Evolutionary conservation across 2,888 invertebrate species (phyloP).

Genomic region (Eilema griseolum): DNA sequence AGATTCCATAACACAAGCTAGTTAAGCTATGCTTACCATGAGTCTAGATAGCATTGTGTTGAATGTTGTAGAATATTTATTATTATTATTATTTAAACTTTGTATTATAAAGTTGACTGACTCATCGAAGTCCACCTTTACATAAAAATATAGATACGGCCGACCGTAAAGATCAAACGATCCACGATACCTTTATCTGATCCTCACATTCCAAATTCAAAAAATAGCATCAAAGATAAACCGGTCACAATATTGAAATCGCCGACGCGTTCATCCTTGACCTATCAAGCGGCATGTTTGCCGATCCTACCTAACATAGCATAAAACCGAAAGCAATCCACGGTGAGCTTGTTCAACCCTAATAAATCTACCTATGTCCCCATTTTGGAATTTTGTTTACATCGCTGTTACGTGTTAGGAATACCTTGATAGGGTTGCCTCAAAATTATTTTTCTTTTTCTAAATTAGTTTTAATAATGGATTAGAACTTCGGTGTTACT

Average conservation of each 20-base stretch:
- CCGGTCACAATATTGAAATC: constrained; percentile 39
- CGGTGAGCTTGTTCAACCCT: constrained; percentile 44
- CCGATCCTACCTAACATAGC: constrained; percentile 41
- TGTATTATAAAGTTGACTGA: neutral
- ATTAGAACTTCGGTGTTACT: neutral
- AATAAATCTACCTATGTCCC: constrained; percentile 55
- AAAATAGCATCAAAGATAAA: constrained; percentile 27
- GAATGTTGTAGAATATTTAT: no score
- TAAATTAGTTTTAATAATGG: neutral
- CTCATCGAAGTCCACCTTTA: neutral
- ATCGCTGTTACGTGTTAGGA: constrained; percentile 47
- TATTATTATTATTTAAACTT: no score
- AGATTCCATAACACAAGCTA: no score
- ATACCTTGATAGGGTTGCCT: constrained; percentile 30
- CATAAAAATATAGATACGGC: neutral
- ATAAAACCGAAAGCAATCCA: constrained; percentile 49
- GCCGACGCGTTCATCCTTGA: constrained; percentile 40
- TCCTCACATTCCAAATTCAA: constrained; percentile 6
- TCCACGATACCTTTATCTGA: constrained; percentile 3
- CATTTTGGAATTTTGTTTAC: constrained; percentile 52
- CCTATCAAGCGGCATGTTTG: constrained; percentile 42
- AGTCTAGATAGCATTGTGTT: no score
- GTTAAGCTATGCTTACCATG: no score
- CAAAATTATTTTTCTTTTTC: constrained; percentile 7
- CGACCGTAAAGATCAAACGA: constrained; percentile 5